Conservation (phyloP, 2,888 invertebrate species). For the Physocephala rufipes region DNA sequence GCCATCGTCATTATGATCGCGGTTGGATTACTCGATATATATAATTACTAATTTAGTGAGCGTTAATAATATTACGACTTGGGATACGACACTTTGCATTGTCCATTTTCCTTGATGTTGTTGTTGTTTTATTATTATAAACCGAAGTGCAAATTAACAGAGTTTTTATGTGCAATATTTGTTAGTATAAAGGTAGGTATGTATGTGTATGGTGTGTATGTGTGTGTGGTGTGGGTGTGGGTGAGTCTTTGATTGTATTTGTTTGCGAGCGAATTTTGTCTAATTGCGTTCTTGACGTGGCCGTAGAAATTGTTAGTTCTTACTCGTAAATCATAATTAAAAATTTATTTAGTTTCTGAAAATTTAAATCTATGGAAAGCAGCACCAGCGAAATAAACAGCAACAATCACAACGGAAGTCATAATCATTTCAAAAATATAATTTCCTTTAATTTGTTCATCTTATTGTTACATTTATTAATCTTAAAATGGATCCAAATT, state of each 20-base stretch:
- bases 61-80: constrained; percentile 46
- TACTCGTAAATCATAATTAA: constrained; percentile 55
- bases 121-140: constrained; percentile 2
- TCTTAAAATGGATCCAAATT: too few species aligned
- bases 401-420: too few species aligned
- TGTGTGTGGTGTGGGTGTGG: background rate
- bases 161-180: background rate
- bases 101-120: constrained; percentile 16
- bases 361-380: background rate
- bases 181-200: too few species aligned
- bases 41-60: constrained; percentile 58
- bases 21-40: constrained; percentile 39
- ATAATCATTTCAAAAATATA: too few species aligned
- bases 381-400: too few species aligned
- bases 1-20: too few species aligned
- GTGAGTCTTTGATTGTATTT: background rate
- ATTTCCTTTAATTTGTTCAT: too few species aligned
- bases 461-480: too few species aligned
- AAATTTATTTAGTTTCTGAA: too few species aligned
- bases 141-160: constrained; percentile 10
- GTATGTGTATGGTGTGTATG: too few species aligned
- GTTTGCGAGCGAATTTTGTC: constrained; percentile 38
- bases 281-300: constrained; percentile 36
- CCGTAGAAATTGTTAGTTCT: constrained; percentile 13
- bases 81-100: constrained; percentile 24